A percentile compares a stretch with the other conserved stretches of the same genome.
phyloP scores from a whole-genome alignment of 1,140 invertebrate species.

The Diorhabda elongata region DNA sequence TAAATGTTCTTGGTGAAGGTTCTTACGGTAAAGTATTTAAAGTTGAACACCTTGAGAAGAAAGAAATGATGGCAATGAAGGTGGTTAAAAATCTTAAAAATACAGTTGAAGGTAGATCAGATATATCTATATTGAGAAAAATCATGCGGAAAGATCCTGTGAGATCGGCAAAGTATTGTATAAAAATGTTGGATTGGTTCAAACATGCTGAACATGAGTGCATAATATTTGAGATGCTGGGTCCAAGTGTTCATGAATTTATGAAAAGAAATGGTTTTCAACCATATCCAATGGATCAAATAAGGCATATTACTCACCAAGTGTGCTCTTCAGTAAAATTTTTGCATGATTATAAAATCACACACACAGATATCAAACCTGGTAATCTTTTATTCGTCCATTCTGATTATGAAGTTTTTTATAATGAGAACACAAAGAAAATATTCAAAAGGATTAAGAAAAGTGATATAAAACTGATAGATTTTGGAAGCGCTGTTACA shows the following conservation, averaged over 20 bases:
- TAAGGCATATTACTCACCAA: slow-evolving; percentile 96
- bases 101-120: slow-evolving; percentile 97
- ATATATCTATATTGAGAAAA: slow-evolving; percentile 99
- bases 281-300: slow-evolving; percentile 95
- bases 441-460: slow-evolving; percentile 82
- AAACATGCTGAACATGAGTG: slow-evolving; percentile 99
- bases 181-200: slow-evolving; percentile 98
- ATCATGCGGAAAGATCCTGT: slow-evolving; percentile 88
- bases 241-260: slow-evolving; percentile 99
- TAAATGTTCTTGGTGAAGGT: slow-evolving; percentile 96
- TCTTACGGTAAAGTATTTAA: slow-evolving; percentile 99
- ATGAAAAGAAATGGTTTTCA: slow-evolving; percentile 99
- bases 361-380: slow-evolving; percentile 99
- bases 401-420: slow-evolving; percentile 83
- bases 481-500: slow-evolving; percentile 99
- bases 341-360: slow-evolving; percentile 95
- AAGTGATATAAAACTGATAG: slow-evolving; percentile 93
- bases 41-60: slow-evolving; percentile 92
- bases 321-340: slow-evolving; percentile 96
- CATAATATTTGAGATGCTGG: slow-evolving; percentile 98
- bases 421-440: slow-evolving; percentile 85
- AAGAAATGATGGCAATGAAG: slow-evolving; percentile 91
- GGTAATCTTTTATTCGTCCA: slow-evolving; percentile 98
- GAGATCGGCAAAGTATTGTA: slow-evolving; percentile 88
- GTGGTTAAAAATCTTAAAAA: slow-evolving; percentile 99